These are phyloP conservation scores for Leptinotarsa texana DNA, from an alignment of 1,140 invertebrate genomes.

Conservation along the genomic window DNA sequence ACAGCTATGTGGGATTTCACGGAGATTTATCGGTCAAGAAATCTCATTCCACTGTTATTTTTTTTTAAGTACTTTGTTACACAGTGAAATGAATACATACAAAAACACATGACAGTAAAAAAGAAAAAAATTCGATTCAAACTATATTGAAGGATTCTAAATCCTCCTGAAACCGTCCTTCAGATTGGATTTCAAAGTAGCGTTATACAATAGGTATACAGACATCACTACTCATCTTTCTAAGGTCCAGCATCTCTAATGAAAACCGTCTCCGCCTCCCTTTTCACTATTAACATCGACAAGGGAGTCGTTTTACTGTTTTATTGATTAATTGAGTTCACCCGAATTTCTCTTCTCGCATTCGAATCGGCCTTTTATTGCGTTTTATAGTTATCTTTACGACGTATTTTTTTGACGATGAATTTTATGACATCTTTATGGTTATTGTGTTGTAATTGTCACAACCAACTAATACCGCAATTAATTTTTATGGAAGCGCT, in stretches of 20 bases:
- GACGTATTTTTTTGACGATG: constrained; percentile 40
- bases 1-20: no score
- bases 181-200: no score
- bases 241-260: constrained; percentile 28
- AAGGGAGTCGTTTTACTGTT: constrained; percentile 56
- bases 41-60: no score
- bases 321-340: constrained; percentile 57
- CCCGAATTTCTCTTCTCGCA: constrained; percentile 53
- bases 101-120: no score
- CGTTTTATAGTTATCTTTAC: constrained; percentile 54
- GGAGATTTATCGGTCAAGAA: no score
- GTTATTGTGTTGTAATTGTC: constrained; percentile 43
- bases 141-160: no score
- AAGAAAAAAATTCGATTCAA: no score
- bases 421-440: constrained; percentile 33
- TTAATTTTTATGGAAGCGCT: constrained; percentile 42
- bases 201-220: no score
- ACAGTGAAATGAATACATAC: no score
- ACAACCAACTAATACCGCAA: constrained; percentile 40
- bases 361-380: constrained; percentile 55
- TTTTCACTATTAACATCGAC: constrained; percentile 53
- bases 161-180: no score
- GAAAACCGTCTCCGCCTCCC: constrained; percentile 46
- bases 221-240: no score
- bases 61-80: no score